Percentiles rank a stretch among this genome's conserved stretches.
phyloP scores from a whole-genome alignment of 2,797 vertebrate genomes.

The Numenius phaeopus region DNA sequence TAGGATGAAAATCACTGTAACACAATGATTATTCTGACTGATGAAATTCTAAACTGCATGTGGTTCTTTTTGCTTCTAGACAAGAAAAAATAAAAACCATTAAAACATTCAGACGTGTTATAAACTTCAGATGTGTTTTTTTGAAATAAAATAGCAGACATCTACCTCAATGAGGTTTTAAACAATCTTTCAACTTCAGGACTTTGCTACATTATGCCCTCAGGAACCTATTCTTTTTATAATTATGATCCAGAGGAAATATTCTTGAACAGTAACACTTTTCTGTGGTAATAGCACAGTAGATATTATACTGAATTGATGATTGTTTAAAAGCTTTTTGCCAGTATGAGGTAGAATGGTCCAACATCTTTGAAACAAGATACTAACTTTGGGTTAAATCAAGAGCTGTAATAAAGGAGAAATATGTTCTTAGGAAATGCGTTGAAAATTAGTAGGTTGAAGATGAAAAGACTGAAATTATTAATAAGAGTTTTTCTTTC shows the following conservation, averaged over 20 bases:
- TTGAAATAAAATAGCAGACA: background rate
- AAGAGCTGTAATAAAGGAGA: conserved; percentile 17
- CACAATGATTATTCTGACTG: background rate
- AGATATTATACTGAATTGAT: conserved; percentile 10
- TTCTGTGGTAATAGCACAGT: conserved; percentile 41
- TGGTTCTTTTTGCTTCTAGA: conserved; percentile 8
- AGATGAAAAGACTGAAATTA: conserved; percentile 46
- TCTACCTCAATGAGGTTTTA: conserved; percentile 35
- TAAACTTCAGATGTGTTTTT: background rate
- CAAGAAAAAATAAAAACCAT: background rate
- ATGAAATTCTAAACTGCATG: background rate
- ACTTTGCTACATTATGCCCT: conserved; percentile 24
- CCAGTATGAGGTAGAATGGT: conserved; percentile 1
- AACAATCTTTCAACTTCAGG: conserved; percentile 27
- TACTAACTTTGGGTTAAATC: background rate
- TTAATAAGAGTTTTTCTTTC: conserved; percentile 35
- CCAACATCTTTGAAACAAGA: conserved; percentile 28
- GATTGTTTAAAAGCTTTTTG: conserved; percentile 59
- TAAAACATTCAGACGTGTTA: background rate
- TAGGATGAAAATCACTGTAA: background rate
- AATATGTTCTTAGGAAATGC: conserved; percentile 8
- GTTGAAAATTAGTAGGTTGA: conserved; percentile 33
- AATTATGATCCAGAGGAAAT: conserved; percentile 50
- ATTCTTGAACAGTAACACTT: conserved; percentile 32
- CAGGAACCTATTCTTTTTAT: conserved; percentile 38